These are phyloP conservation scores for Ascidia mentula DNA, from an alignment of 23 tunicate genomes.

Conservation along the genomic window DNA sequence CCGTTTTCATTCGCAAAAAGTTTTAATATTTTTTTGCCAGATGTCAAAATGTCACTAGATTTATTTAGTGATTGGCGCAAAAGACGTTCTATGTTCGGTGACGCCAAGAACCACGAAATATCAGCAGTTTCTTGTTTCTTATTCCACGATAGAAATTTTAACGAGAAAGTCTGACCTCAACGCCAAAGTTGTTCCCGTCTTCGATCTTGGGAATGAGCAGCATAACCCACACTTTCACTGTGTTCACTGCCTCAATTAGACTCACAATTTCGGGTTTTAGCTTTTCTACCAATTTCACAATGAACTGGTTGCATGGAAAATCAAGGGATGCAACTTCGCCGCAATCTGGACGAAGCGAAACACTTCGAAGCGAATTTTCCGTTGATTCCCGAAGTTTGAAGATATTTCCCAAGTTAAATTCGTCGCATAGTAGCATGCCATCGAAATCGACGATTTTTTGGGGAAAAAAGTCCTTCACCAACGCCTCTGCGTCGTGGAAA, in stretches of 20 bases:
- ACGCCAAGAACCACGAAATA: too few relatives aligned
- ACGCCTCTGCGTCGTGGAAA: constrained; percentile 64
- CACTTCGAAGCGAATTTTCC: constrained; percentile 30
- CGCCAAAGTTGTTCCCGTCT: constrained; percentile 97
- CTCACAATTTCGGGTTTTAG: constrained; percentile 83
- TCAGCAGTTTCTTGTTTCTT: too few relatives aligned
- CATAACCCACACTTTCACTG: constrained; percentile 85
- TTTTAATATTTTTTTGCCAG: too few relatives aligned
- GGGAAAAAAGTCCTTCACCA: constrained; percentile 85
- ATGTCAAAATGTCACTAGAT: too few relatives aligned
- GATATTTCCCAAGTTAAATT: constrained; percentile 48
- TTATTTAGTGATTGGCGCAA: too few relatives aligned
- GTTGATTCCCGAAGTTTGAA: constrained; percentile 39
- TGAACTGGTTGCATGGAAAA: constrained; percentile 57
- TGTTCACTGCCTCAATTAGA: constrained; percentile 68
- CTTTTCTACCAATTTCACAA: constrained; percentile 45
- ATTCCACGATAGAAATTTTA: too few relatives aligned
- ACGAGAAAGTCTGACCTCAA: constrained; percentile 52
- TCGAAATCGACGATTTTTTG: constrained; percentile 71
- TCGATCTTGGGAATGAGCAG: constrained; percentile 91
- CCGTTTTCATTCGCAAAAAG: too few relatives aligned
- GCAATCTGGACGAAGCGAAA: constrained; percentile 7
- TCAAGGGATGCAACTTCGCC: constrained; percentile 34
- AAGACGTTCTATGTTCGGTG: too few relatives aligned
- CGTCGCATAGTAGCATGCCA: constrained; percentile 32